A percentile compares a stretch with the other conserved stretches of the same genome.
These are phyloP conservation scores for Potorous gilbertii DNA, from an alignment of 2,797 vertebrate species.

Conservation along the genomic window DNA sequence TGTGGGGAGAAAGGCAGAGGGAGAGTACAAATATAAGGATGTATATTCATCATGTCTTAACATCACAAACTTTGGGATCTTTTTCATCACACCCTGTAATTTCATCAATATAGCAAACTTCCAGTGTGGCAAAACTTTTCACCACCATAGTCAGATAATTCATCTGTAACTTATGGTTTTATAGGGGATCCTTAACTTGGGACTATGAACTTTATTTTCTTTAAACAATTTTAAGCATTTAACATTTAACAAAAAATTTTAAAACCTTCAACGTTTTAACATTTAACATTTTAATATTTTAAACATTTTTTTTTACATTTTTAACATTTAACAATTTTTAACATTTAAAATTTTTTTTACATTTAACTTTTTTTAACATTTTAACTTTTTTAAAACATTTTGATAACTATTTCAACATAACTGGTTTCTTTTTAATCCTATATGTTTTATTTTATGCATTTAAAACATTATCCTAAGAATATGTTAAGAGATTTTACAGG, in stretches of 20 bases:
- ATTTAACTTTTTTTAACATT: background rate
- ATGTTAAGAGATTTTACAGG: background rate
- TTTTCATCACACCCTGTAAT: background rate
- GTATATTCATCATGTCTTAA: background rate
- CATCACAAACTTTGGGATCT: background rate
- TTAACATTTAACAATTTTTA: background rate
- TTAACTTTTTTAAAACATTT: background rate
- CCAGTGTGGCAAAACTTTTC: background rate
- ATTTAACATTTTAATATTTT: background rate
- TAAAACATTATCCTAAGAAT: background rate
- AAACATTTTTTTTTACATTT: background rate
- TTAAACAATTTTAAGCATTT: background rate
- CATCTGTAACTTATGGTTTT: background rate
- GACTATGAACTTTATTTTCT: background rate
- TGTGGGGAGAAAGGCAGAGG: background rate
- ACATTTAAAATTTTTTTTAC: background rate
- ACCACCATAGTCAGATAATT: background rate
- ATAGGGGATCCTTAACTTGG: background rate
- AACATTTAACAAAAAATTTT: background rate
- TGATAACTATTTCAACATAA: background rate
- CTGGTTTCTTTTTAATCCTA: background rate
- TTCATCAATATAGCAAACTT: background rate
- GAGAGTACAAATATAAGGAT: background rate
- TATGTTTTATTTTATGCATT: background rate
- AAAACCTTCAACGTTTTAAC: background rate